Percentiles rank a stretch among this genome's conserved stretches.
Conservation (phyloP, 2,888 invertebrate species). For the Diarsia dahlii region DNA sequence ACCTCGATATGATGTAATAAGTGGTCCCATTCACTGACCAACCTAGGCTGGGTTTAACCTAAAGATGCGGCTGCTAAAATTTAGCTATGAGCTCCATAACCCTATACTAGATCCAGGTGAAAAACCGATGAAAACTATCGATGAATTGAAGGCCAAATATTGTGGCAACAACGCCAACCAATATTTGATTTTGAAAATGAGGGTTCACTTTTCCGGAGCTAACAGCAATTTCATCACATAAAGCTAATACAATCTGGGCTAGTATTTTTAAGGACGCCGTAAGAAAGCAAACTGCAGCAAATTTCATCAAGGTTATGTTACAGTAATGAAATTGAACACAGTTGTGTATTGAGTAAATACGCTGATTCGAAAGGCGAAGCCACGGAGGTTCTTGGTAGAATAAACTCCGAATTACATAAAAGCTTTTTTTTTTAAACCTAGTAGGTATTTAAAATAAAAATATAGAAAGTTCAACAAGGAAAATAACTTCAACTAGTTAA, state of each 20-base stretch:
- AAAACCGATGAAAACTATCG: background rate
- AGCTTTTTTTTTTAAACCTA: no score
- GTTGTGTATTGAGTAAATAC: background rate
- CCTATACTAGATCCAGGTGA: background rate
- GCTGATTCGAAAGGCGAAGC: background rate
- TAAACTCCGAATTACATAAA: no score
- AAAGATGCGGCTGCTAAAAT: background rate
- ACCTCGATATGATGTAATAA: background rate
- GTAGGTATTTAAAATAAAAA: no score
- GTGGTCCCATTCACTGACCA: background rate
- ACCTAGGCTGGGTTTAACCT: background rate
- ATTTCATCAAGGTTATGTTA: constrained; percentile 12
- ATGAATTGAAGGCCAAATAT: background rate
- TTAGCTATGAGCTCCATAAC: background rate
- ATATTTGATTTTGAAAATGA: background rate
- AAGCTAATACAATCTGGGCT: constrained; percentile 12
- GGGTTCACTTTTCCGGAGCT: background rate
- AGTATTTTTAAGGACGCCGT: constrained; percentile 1
- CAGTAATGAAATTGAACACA: constrained; percentile 3
- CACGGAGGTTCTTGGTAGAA: background rate
- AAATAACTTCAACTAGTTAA: no score
- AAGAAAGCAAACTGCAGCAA: constrained; percentile 21
- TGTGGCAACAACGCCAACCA: background rate
- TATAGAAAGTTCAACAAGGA: no score
- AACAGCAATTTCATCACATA: constrained; percentile 30